Evolutionary conservation across 92 coral and sea anemone species (phyloP).

Genomic region (Meandrina meandrites): DNA sequence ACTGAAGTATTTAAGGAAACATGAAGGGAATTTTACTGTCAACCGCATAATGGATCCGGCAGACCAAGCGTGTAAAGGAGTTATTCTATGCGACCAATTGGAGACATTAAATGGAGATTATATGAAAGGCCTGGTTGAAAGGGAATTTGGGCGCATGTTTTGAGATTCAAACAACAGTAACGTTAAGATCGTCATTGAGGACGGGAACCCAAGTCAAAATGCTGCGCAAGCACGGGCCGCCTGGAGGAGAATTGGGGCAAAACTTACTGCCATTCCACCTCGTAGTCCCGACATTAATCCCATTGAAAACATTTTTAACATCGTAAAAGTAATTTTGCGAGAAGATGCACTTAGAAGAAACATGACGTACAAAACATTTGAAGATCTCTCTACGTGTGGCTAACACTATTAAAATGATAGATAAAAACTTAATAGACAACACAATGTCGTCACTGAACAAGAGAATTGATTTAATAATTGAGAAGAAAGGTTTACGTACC

Average conservation of each 20-base stretch:
- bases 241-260: constrained; percentile 1
- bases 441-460: neutral
- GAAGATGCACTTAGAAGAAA: no score
- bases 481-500: neutral
- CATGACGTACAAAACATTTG: neutral
- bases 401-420: neutral
- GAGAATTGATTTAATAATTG: constrained; percentile 1
- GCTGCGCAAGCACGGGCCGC: constrained; percentile 9
- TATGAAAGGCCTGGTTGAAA: neutral
- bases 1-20: no score
- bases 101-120: neutral
- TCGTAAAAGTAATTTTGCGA: no score
- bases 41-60: no score
- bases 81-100: neutral
- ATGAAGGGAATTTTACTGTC: no score
- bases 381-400: neutral
- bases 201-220: neutral
- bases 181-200: neutral
- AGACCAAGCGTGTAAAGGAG: no score
- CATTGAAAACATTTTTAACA: no score
- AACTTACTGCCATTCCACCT: constrained; percentile 7
- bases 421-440: neutral
- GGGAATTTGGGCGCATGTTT: neutral
- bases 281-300: constrained; percentile 13
- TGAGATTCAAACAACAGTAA: neutral